Evolutionary conservation across 2,797 vertebrate genomes (phyloP), one percentile per base, ranked within the genome.

Genomic region (Smutsia gigantea): DNA sequence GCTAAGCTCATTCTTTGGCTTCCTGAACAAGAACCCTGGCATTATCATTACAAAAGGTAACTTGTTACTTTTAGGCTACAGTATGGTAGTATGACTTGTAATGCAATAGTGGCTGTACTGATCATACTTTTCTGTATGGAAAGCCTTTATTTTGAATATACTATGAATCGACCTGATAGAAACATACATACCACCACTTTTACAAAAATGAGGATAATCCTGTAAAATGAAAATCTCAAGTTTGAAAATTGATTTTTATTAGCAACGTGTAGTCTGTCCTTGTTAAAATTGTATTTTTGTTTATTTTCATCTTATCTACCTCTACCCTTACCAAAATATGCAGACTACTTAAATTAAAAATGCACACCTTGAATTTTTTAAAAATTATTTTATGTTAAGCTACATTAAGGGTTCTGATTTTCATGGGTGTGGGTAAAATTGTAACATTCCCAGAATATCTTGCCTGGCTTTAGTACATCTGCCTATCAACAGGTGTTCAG

Each of bases 211-310:
- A 63, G 25, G 25, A 87, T 51, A 92, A 71, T 84, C 37, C 55
- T 78, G 8, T 39, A 84, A 96, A 72, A 92, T 78, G 31, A 78
- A 85, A 94, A 78, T 37, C 37, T 79, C 29, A 64, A 88, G 8
- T 59, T 84, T 55, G n/a, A 94, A 83, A 81, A 81, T 34, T 81
- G 39, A 53, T 89, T 85, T 94, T 34, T 57, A 23, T 72, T 39
- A 83, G 61, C 34, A 13, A 64, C 57, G 25, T 13, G 31, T 77
- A 77, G 42, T 64, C 84, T 92, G 29, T 84, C 7, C 18, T 27
- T 13, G n/a, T 57, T 57, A 82, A 94, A 92, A 61, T 79, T 9
- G 11, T n/a, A 34, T 78, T 94, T 91, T 87, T 31, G 63, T 55
- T 78, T 77, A 63, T 91, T 83, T 17, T 77, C 37, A 74, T 25